These are phyloP conservation scores for Sesia bembeciformis DNA, from an alignment of 2,888 invertebrate species.

Conservation along the genomic window DNA sequence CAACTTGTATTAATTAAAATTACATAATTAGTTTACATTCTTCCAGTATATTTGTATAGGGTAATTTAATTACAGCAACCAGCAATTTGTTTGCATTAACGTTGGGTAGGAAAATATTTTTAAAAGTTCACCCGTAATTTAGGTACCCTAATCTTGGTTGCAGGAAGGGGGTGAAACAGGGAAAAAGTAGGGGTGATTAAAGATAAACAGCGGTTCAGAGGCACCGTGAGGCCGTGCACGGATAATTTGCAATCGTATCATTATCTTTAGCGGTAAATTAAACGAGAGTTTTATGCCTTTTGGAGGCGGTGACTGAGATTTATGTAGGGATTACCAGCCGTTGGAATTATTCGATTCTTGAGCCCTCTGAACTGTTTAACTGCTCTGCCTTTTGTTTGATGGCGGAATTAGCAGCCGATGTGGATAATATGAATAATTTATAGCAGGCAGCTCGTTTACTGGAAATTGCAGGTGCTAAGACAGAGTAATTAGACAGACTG, in stretches of 20 bases:
- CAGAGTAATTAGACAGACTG: not conserved
- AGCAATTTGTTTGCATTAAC: not conserved
- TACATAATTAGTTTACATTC: no score
- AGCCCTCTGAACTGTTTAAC: slow-evolving; percentile 11
- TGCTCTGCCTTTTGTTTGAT: not conserved
- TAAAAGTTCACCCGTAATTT: slow-evolving; percentile 36
- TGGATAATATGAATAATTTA: not conserved
- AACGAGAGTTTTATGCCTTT: slow-evolving; percentile 41
- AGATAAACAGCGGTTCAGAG: slow-evolving; percentile 59
- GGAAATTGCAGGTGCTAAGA: not conserved
- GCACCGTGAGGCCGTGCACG: slow-evolving; percentile 33
- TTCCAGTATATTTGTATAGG: not conserved
- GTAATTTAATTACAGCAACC: not conserved
- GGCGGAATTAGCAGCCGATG: not conserved
- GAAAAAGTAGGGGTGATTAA: slow-evolving; percentile 65
- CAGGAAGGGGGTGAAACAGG: slow-evolving; percentile 48
- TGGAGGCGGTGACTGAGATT: slow-evolving; percentile 30
- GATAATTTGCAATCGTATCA: slow-evolving; percentile 64
- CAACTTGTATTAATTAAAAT: no score
- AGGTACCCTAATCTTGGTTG: slow-evolving; percentile 51
- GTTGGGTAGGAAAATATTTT: not conserved
- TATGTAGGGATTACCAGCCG: slow-evolving; percentile 16
- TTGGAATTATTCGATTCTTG: slow-evolving; percentile 21
- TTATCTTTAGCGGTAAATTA: slow-evolving; percentile 52
- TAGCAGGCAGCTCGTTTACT: not conserved